Evolutionary conservation across 1,140 invertebrate genomes (phyloP), one percentile per base, ranked within the genome.

Genomic region (Drosophila subobscura): DNA sequence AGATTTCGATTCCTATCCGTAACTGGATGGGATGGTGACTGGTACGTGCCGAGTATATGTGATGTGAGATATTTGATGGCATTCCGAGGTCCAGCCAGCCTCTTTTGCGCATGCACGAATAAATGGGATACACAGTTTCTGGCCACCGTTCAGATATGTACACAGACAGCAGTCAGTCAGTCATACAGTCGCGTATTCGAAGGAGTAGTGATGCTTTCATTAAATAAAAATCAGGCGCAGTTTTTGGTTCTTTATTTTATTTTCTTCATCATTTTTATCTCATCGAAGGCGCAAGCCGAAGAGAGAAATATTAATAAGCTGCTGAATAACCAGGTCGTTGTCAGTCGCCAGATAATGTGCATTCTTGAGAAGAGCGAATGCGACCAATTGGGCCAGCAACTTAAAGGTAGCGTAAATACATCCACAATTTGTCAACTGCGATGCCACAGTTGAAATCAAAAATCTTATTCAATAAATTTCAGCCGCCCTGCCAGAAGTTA

Each of bases 401-500:
- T 93, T 10, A 93, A 92, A 92, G 91, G 92, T 92, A 91, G 71
- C 4, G n/a, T 22, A 47, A 6, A 14, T 20, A 25, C 14, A 29
- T 29, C 27, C 1, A 7, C 6, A 2, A 20, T 20, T 20, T 20
- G 16, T 20, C 16, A 29, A 7, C 27, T 29, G 27, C 27, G 27
- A 7, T 6, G 27, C 27, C 3, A 37, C 10, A 12, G 10, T 10
- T 1, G 6, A 4, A 6, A 41, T 16, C 16, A 20, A 1, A 20
- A 20, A 29, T 16, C 6, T 22, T 1, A 46, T 16, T 25, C 12
- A 10, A 46, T n/a, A 2, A 45, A 0, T 44, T n/a, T 7, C 79
- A 93, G 92, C 91, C 86, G 92, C 92, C 50, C 81, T 93, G 8
- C 92, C 92, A 0, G 92, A 93, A 90, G 92, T 93, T 37, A 93